These are phyloP conservation scores for Aramus guarauna DNA, from an alignment of 2,113 vertebrate species.

Conservation along the genomic window DNA sequence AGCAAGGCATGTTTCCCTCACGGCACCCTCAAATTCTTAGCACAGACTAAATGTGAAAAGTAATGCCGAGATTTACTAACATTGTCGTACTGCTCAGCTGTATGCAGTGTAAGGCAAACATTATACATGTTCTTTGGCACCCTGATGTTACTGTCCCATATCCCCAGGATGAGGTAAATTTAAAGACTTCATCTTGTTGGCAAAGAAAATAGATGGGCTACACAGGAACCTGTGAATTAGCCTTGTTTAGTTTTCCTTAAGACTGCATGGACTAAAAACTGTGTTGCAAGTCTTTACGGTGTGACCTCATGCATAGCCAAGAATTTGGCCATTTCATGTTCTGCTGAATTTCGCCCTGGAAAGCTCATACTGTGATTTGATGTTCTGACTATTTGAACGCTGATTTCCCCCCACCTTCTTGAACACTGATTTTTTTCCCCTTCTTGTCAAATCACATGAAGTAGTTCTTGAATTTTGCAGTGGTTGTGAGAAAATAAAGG, in stretches of 20 bases:
- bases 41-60: background rate
- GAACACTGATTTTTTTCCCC: accelerated
- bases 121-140: background rate
- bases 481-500: background rate
- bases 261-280: background rate
- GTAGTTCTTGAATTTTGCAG: background rate
- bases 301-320: background rate
- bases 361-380: background rate
- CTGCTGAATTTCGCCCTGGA: background rate
- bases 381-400: background rate
- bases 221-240: background rate
- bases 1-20: background rate
- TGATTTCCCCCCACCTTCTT: background rate
- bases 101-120: background rate
- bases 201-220: background rate
- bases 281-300: background rate
- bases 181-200: background rate
- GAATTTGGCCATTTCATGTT: background rate
- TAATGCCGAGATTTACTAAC: background rate
- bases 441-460: background rate
- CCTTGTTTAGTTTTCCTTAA: background rate
- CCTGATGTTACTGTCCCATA: background rate
- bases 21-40: background rate
- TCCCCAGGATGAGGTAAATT: background rate
- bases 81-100: background rate